Base-by-base conservation (phyloP, 2,113 vertebrate species). In the Dasyprocta punctata region DNA sequence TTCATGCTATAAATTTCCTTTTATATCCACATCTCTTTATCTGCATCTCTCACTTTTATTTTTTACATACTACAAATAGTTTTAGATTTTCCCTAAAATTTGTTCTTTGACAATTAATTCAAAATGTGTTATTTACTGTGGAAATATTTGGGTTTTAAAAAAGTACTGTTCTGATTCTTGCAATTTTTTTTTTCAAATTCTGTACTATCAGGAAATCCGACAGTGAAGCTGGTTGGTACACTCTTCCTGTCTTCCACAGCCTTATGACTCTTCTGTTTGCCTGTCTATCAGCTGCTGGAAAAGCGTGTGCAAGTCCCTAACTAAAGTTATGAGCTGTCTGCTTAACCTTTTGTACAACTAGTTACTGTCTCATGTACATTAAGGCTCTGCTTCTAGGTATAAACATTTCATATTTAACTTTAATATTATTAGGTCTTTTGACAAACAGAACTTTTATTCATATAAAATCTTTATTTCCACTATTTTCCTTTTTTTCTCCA, bases 71-170 rank as follows among this genome's bases (percentile, higher is more conserved):
- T 47, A 69, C 17, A 89, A 78, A 24, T 4, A 86, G 5, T 71
- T 90, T 63, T 90, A 73, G 16, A 52, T 49, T 67, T 58, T 16
- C n/a, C 12, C 20, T 58, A 3, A 61, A 30, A 60, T 41, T 88
- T 82, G 36, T 65, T 92, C 17, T 78, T 89, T 56, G 22, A 69
- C 13, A 69, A 67, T 81, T 86, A 24, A 73, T 75, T 82, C 56
- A 7, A 82, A 90, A 82, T 69, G 11, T 54, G 52, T 69, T 63
- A 22, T 26, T 96, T 86, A 65, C 20, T 65, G 73, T 52, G 5
- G 47, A 65, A 92, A 82, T 86, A 82, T 30, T 81, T 90, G n/a
- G 14, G 9, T 92, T 83, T 65, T 86, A 41, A 80, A 61, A 90
- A 17, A 65, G 38, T 58, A 78, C 2, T 12, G 14, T 33, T 94